Conservation (phyloP, 2,113 vertebrate genomes). For the Elgaria multicarinata region DNA sequence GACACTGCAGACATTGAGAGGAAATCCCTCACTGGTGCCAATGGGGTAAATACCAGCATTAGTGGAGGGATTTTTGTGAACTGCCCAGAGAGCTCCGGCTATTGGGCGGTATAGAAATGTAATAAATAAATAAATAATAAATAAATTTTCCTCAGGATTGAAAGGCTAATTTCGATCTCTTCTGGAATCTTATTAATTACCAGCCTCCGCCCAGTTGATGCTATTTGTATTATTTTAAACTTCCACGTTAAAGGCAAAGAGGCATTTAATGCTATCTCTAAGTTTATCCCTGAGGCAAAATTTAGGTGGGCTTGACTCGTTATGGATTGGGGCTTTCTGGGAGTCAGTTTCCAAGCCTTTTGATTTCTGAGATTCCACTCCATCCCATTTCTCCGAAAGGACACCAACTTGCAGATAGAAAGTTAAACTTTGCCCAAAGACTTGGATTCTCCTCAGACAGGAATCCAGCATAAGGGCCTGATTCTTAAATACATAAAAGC, state of each 20-base stretch:
- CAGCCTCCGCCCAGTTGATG: neutral
- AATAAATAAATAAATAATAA: too few relatives aligned
- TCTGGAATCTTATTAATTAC: neutral
- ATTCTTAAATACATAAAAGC: conserved; percentile 17
- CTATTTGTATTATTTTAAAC: neutral
- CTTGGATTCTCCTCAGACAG: neutral
- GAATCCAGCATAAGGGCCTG: neutral
- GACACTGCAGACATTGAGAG: neutral
- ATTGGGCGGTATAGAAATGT: too few relatives aligned
- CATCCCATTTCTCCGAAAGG: neutral
- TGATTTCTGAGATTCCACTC: neutral
- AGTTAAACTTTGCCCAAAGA: too few relatives aligned
- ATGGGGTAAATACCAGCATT: neutral
- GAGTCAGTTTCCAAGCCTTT: neutral
- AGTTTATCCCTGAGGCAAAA: neutral
- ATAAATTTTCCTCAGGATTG: neutral
- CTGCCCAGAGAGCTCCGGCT: too few relatives aligned
- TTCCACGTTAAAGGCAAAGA: neutral
- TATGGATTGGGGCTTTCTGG: neutral
- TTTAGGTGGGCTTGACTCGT: neutral
- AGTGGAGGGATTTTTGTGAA: too few relatives aligned
- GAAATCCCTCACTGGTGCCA: neutral
- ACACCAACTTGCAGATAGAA: neutral
- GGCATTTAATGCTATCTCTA: neutral
- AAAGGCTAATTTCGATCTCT: too few relatives aligned